Base-by-base conservation (phyloP, 2,113 vertebrate genomes). In the Cnemophilus loriae region DNA sequence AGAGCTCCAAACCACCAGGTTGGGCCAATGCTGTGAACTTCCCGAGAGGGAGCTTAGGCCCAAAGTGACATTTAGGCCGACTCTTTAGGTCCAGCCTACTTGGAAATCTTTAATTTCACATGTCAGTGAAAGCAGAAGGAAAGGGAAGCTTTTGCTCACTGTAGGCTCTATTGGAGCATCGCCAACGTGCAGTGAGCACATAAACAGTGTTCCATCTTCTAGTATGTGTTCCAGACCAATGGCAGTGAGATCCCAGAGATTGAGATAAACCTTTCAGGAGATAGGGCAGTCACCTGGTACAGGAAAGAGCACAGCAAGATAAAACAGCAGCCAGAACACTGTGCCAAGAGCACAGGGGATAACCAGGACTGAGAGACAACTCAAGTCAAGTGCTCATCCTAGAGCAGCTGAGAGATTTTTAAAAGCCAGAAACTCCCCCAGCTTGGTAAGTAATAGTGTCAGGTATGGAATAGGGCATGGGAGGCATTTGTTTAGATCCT, bases 121-220 rank as follows among this genome's bases (percentile, higher is more conserved):
- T 0, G 30, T 32, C 63, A 90, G 32, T 33, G 41, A 27, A 70
- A 81, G 55, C 30, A 65, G 47, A 64, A 44, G 20, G 55, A 33
- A 70, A 79, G 27, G 30, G 23, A 74, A 70, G 56, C 42, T 53
- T 47, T 30, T 53, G 46, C 35, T 65, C 32, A 61, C 7, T 3
- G 41, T 3, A 52, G 35, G n/a, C 23, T 22, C 19, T 52, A 4
- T 24, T 5, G 18, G 39, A 42, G 42, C 6, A 8, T 33, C 41
- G 53, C 22, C 6, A 3, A 15, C 1, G 1, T 11, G 13, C 8
- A 27, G 33, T 0, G 10, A 69, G 73, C 81, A 65, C 56, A 82
- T 16, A 56, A 23, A 30, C 33, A 53, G 9, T 1, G 0, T 6
- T 35, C 12, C 3, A 7, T 44, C 10, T 32, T 26, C 26, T 6